Conservation (phyloP, 2,797 vertebrate genomes). For the Squalus acanthias region DNA sequence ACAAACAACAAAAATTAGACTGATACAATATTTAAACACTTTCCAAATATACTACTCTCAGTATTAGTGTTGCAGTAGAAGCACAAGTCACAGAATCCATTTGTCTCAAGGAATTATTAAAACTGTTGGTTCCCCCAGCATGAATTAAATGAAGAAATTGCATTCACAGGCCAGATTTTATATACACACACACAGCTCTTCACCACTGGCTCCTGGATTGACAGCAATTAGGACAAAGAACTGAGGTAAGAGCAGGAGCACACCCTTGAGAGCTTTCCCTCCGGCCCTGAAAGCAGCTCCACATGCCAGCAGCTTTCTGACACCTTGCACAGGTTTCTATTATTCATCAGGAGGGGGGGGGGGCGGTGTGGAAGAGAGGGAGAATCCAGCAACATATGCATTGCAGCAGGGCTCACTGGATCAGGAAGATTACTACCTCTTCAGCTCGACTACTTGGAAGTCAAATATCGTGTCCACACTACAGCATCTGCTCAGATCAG, state of each 20-base stretch:
- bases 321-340: background rate
- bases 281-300: background rate
- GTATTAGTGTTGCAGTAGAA: background rate
- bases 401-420: background rate
- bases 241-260: background rate
- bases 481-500: background rate
- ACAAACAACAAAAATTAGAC: conserved; percentile 30
- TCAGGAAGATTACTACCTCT: background rate
- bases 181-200: background rate
- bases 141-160: no score
- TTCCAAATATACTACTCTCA: background rate
- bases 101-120: background rate
- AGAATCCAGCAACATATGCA: background rate
- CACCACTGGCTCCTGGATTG: no score
- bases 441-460: background rate
- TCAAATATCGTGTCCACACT: background rate
- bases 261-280: background rate
- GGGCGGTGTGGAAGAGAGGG: background rate
- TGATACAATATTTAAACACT: background rate
- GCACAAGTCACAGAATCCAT: background rate
- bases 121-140: background rate
- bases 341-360: no score
- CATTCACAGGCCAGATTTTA: no score
- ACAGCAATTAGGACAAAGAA: background rate
- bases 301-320: background rate